A percentile compares a stretch with the other conserved stretches of the same genome.
These are phyloP conservation scores for Myotis davidii DNA, from an alignment of 2,113 vertebrate species.

Conservation along the genomic window DNA sequence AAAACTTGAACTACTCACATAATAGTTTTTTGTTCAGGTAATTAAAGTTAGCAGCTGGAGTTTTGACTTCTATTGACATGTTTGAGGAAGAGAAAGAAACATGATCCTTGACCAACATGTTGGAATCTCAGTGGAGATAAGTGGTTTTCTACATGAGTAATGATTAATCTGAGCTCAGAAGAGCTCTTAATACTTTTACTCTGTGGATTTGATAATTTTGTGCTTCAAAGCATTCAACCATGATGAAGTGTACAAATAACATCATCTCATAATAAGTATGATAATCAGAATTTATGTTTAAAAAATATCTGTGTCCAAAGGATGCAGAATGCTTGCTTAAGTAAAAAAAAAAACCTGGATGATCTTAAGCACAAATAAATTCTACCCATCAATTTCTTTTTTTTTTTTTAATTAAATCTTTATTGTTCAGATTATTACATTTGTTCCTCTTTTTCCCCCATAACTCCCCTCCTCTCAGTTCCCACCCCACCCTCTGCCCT, in stretches of 20 bases:
- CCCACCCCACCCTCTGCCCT: no score
- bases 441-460: no score
- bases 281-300: not conserved
- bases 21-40: slow-evolving; percentile 65
- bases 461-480: no score
- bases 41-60: slow-evolving; percentile 68
- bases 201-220: not conserved
- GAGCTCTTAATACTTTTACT: not conserved
- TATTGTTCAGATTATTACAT: no score
- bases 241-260: not conserved
- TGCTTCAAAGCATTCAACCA: slow-evolving; percentile 21
- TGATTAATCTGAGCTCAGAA: slow-evolving; percentile 23
- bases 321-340: not conserved
- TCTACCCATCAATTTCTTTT: not conserved
- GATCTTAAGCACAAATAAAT: not conserved
- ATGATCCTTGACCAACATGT: slow-evolving; percentile 27
- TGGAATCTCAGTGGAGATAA: slow-evolving; percentile 5
- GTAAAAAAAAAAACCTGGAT: not conserved
- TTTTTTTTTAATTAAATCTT: no score
- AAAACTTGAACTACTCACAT: slow-evolving; percentile 65
- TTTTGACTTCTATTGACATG: slow-evolving; percentile 58
- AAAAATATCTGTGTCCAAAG: not conserved
- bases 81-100: slow-evolving; percentile 57
- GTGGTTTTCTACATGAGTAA: not conserved
- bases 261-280: not conserved